A percentile compares a stretch with the other conserved stretches of the same genome.
These are phyloP conservation scores for Hirudinaria manillensis DNA, from an alignment of 2,888 invertebrate genomes.

Conservation along the genomic window DNA sequence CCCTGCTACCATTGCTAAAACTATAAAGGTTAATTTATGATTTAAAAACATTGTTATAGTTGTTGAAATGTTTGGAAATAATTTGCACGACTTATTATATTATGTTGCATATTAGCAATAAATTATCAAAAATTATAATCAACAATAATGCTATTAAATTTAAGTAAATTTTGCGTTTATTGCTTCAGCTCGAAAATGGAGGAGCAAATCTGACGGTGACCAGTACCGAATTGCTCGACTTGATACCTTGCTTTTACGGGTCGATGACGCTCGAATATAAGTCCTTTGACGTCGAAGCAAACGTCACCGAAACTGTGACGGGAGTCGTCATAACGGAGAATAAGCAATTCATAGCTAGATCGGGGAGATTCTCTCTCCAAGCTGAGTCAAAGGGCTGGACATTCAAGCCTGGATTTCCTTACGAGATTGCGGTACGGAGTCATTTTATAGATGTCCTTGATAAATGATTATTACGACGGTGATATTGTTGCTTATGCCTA, in stretches of 20 bases:
- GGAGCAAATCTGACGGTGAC: background rate
- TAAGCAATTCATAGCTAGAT: background rate
- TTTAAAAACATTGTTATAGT: too few relatives aligned
- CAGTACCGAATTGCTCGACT: background rate
- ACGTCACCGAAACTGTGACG: background rate
- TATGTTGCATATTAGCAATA: too few relatives aligned
- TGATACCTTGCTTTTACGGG: constrained; percentile 1
- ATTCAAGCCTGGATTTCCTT: constrained; percentile 6
- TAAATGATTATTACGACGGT: too few relatives aligned
- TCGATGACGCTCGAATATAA: background rate
- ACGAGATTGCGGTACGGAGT: too few relatives aligned
- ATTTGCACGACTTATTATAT: too few relatives aligned
- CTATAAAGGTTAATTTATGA: background rate
- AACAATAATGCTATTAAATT: background rate
- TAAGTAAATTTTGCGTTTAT: background rate
- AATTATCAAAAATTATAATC: too few relatives aligned
- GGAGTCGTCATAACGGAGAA: background rate
- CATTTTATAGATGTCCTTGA: too few relatives aligned
- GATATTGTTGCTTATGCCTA: too few relatives aligned
- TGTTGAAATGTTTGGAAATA: too few relatives aligned
- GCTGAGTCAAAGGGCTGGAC: background rate
- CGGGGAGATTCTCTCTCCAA: background rate
- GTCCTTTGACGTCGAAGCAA: background rate
- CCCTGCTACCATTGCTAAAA: background rate
- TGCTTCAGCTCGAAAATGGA: background rate